phyloP scores from a whole-genome alignment of 2,888 invertebrate genomes.

The Aspidapion aeneum region DNA sequence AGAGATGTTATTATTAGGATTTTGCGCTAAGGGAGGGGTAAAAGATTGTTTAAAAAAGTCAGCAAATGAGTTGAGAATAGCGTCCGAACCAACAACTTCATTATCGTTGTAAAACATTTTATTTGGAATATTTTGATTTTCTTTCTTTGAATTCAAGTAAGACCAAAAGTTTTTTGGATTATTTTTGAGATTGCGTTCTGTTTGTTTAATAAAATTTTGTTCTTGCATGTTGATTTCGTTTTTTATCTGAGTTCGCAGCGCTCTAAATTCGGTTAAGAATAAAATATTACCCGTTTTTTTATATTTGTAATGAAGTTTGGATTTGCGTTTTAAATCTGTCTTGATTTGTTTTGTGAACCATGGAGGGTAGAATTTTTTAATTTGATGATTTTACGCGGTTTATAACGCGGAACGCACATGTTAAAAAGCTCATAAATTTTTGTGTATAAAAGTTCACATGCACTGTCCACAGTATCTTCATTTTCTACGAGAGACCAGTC shows the following conservation, averaged over 20 bases:
- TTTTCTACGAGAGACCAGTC: neutral
- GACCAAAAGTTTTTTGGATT: neutral
- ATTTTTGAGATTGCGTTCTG: neutral
- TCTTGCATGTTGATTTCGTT: neutral
- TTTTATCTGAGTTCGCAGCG: neutral
- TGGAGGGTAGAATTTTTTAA: neutral
- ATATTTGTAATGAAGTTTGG: neutral
- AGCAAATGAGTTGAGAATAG: neutral
- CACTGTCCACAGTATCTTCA: neutral
- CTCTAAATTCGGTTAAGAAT: neutral
- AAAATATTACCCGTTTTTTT: neutral
- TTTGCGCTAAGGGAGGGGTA: neutral
- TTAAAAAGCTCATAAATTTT: neutral
- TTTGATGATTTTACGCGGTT: neutral
- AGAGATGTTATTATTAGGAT: neutral
- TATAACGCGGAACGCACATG: neutral
- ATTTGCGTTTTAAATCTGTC: neutral
- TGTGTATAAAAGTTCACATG: neutral
- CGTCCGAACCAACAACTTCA: neutral
- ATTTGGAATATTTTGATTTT: neutral
- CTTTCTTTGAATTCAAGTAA: neutral
- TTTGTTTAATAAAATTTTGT: neutral
- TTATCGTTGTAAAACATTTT: neutral
- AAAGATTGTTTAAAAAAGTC: neutral
- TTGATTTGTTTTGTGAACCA: neutral